Evolutionary conservation across 2,888 invertebrate genomes (phyloP).

Genomic region (Philonicus albiceps): DNA sequence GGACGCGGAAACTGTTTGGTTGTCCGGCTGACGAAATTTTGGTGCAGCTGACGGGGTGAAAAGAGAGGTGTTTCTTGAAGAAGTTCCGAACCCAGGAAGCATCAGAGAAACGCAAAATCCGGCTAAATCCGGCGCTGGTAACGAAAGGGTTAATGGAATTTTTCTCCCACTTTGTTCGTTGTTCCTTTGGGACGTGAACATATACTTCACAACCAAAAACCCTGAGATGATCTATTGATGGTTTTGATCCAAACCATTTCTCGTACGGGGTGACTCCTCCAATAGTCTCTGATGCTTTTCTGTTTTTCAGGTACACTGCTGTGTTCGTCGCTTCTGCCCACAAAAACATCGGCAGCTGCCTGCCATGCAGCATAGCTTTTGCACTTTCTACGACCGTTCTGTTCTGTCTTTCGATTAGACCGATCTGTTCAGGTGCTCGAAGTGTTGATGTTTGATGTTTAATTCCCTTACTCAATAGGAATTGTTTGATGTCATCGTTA

Average conservation of each 20-base stretch:
- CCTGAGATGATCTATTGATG: constrained; percentile 43
- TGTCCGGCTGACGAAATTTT: no score
- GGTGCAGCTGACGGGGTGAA: no score
- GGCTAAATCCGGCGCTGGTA: no score
- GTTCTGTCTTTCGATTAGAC: constrained; percentile 43
- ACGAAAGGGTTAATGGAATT: no score
- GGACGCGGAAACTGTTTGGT: no score
- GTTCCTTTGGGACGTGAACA: constrained; percentile 41
- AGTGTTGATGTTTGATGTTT: constrained; percentile 46
- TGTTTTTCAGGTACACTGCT: constrained; percentile 52
- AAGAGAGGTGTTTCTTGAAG: no score
- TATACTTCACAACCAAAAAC: constrained; percentile 44
- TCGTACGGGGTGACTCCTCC: constrained; percentile 50
- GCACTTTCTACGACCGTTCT: constrained; percentile 40
- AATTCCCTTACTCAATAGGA: constrained; percentile 40
- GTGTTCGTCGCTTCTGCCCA: constrained; percentile 43
- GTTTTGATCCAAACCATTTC: constrained; percentile 50
- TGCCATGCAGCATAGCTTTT: constrained; percentile 40
- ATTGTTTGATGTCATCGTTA: constrained; percentile 38
- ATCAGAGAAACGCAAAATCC: no score
- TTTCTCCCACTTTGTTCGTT: constrained; percentile 33
- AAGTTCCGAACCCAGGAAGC: no score
- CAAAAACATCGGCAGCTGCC: neutral
- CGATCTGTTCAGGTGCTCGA: constrained; percentile 45
- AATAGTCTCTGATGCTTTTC: constrained; percentile 49